Base-by-base conservation (phyloP, 1,140 invertebrate genomes). In the Drosophila pectinifera region DNA sequence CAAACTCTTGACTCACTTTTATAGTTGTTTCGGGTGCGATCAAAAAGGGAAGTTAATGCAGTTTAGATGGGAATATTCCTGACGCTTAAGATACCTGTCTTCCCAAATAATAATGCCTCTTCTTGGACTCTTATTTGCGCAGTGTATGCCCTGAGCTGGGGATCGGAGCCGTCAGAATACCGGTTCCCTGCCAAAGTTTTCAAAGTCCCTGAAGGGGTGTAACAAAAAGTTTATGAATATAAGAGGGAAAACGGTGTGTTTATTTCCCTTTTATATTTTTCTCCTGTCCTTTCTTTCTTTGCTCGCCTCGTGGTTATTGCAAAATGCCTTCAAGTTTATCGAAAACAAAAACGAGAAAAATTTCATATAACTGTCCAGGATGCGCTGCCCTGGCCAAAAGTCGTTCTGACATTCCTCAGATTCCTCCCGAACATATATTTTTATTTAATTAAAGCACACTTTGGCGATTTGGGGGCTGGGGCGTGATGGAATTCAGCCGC, bases 381-480 rank as follows among this genome's bases (percentile, higher is more conserved):
- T 24, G 22, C 11, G 13, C 53, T 43, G 64, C 16, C 22, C 34
- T 18, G 14, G 8, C 20, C 41, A 49, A 78, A 78, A 56, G 56
- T 77, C 56, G 54, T 55, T 45, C 18, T 16, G 49, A 18, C 42
- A 69, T 69, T 69, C 58, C 49, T 10, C 18, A 36, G 39, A 73
- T 73, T 24, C 54, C 43, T 57, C 28, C 74, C 38, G n/a, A 42
- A 53, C 46, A 69, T 43, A 41, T 39, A 67, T 68, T 68, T 54
- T 64, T 45, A 80, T 81, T 81, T 81, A 82, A 81, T 81, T 81
- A 78, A 73, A 67, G 39, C 20, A 57, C 79, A 56, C 51, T 46
- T 72, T 39, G 65, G 28, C 54, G 64, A 76, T 72, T 81, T 72
- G 62, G 48, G 43, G 46, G 24, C 20, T 43, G 28, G 16, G 45